Evolutionary conservation across 2,888 invertebrate species (phyloP).

Genomic region (Ametastegia equiseti): DNA sequence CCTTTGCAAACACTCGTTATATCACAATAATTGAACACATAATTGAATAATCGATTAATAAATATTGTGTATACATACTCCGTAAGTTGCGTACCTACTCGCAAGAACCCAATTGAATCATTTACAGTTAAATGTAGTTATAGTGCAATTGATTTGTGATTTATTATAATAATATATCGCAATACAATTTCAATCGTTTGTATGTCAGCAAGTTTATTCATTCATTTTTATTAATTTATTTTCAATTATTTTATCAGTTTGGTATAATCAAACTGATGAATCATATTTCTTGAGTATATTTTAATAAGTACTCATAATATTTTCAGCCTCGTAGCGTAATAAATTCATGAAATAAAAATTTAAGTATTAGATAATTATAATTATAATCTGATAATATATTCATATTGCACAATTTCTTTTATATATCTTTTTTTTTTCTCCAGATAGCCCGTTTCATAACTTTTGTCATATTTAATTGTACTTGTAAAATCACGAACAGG

Average conservation of each 20-base stretch:
- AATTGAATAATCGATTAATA: slow-evolving; percentile 49
- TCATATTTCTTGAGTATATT: no score
- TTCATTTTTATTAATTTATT: no score
- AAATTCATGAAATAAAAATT: neutral
- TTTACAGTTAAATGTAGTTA: slow-evolving; percentile 22
- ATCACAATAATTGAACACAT: slow-evolving; percentile 53
- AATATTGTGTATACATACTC: slow-evolving; percentile 43
- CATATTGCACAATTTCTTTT: slow-evolving; percentile 39
- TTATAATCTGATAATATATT: slow-evolving; percentile 30
- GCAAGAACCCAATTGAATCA: slow-evolving; percentile 6
- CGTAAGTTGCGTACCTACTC: neutral
- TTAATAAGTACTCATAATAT: no score
- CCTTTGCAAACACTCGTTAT: slow-evolving; percentile 41
- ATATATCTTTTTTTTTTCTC: neutral
- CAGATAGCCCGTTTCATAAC: slow-evolving; percentile 1
- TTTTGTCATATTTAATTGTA: neutral
- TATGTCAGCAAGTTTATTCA: neutral
- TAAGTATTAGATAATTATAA: slow-evolving; percentile 15
- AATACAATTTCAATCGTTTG: neutral
- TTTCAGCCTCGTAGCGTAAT: neutral
- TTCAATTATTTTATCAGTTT: no score
- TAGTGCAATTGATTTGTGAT: no score
- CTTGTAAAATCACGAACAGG: neutral
- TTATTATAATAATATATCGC: neutral
- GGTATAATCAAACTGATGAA: no score